Evolutionary conservation across 1,140 invertebrate genomes (phyloP), one percentile per base, ranked within the genome.

Genomic region (Babylonia areolata): DNA sequence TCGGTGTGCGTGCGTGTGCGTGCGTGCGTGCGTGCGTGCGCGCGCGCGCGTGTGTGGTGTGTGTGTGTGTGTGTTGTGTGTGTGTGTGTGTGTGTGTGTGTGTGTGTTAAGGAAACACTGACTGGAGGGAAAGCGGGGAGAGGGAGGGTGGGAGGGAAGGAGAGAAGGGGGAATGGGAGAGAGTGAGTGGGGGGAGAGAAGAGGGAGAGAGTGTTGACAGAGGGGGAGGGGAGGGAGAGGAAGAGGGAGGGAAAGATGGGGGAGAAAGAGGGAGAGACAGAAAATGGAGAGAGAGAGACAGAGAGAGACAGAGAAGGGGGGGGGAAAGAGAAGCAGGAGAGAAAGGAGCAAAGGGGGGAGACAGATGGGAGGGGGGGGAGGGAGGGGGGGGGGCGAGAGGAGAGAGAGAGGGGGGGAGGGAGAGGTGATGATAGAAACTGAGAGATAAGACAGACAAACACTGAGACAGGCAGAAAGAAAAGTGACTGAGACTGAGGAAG

Each of bases 251-350:
- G 73, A 39, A 11, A 85, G 79, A 71, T 35, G 51, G 54, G 73
- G 77, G n/a, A 85, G 40, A 75, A 39, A 46, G 58, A 83, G 78
- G 31, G 46, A 81, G 84, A 87, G 79, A 81, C 54, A 69, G 78
- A 58, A 54, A 85, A 40, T 64, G 54, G 42, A 28, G 17, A 23
- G 31, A 37, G 79, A n/a, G 58, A 81, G 51, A 39, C 33, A 39
- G 77, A 73, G 78, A 31, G 37, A 28, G 37, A 81, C 78, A 78
- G 54, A 6, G 33, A 39, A 86, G 77, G 37, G 78, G n/a, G 35
- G n/a, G 51, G n/a, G 20, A 11, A 54, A 42, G 51, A 37, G 17
- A 69, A 28, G 46, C 9, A 40, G 28, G 58, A 51, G 37, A 54
- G 46, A 80, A 9, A 33, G 39, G 39, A 54, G 46, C 40, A 39